Evolutionary conservation across 2,113 vertebrate species (phyloP).

Genomic region (Ptyas mucosa): DNA sequence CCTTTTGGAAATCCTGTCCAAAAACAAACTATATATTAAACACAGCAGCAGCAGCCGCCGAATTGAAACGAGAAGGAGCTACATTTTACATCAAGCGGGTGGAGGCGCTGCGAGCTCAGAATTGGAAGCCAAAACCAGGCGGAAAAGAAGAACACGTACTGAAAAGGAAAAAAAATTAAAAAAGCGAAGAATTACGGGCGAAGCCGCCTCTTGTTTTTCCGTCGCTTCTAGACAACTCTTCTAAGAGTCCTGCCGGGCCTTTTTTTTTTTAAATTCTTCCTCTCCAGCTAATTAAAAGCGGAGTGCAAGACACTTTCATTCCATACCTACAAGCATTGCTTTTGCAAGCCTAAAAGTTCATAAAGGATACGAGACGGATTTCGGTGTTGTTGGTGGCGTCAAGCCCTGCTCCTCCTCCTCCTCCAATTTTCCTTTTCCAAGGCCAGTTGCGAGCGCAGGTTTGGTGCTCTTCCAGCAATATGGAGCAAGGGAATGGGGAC

Average conservation of each 20-base stretch:
- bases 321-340: background rate
- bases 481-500: background rate
- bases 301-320: background rate
- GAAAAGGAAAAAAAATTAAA: no score
- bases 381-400: background rate
- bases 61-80: background rate
- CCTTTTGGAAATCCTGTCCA: background rate
- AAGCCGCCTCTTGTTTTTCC: background rate
- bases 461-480: background rate
- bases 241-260: background rate
- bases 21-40: background rate
- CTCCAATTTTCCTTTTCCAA: background rate
- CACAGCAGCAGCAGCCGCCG: background rate
- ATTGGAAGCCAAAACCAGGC: background rate
- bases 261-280: background rate
- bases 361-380: no score
- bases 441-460: background rate
- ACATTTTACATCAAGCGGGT: slow-evolving; percentile 19
- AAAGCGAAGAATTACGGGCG: background rate
- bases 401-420: background rate
- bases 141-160: no score
- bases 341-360: background rate
- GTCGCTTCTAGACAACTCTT: background rate
- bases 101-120: slow-evolving; percentile 44
- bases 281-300: background rate